Conservation (phyloP, 2,113 vertebrate genomes). For the Apistogramma diplotaenia region DNA sequence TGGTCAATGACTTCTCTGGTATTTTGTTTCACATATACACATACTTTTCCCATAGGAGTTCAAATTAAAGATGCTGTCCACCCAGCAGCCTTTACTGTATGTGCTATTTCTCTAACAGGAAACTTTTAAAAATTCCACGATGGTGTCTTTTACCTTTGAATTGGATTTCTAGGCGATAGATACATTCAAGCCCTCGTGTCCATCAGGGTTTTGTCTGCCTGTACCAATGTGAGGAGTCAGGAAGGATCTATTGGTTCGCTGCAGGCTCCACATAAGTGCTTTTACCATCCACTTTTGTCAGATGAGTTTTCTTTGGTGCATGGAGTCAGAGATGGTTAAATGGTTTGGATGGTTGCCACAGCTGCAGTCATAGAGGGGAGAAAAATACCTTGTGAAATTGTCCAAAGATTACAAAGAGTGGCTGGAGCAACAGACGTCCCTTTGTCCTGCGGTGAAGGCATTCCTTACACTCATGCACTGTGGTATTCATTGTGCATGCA, state of each 20-base stretch:
- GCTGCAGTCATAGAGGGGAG: slow-evolving; percentile 36
- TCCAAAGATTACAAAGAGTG: slow-evolving; percentile 57
- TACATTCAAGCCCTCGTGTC: neutral
- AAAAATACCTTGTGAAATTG: slow-evolving; percentile 44
- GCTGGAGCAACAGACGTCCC: slow-evolving; percentile 58
- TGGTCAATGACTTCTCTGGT: neutral
- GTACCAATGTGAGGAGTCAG: neutral
- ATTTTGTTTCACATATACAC: neutral
- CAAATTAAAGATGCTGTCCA: slow-evolving; percentile 8
- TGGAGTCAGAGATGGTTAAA: slow-evolving; percentile 53
- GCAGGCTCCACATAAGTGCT: neutral
- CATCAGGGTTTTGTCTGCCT: neutral
- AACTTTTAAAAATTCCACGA: neutral
- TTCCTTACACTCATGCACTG: slow-evolving; percentile 50
- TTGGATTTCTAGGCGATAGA: neutral
- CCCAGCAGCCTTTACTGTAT: neutral
- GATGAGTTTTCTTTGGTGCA: slow-evolving; percentile 31
- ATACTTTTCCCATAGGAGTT: slow-evolving; percentile 23
- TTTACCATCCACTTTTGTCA: slow-evolving; percentile 7
- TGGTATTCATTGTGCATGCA: slow-evolving; percentile 35
- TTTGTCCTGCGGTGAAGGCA: slow-evolving; percentile 61
- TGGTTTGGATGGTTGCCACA: slow-evolving; percentile 43
- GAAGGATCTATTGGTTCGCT: neutral
- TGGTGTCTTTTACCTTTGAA: neutral
- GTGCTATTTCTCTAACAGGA: neutral